phyloP scores from a whole-genome alignment of 2,113 vertebrate species.

The Archocentrus centrarchus region DNA sequence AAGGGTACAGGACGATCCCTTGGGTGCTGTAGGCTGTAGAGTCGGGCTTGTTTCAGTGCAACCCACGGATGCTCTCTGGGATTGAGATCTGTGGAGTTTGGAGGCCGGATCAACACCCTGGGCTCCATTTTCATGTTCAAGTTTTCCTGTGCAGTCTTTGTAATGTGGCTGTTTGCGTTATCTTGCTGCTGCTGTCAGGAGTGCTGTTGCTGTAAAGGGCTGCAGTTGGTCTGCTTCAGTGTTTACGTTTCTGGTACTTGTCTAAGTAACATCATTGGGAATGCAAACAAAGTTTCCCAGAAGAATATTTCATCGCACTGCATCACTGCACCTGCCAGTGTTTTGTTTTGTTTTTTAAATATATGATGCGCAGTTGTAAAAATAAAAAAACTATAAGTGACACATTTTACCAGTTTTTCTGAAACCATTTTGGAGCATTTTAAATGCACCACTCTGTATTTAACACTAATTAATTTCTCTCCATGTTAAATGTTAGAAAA shows the following conservation, averaged over 20 bases:
- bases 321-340: background rate
- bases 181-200: background rate
- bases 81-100: background rate
- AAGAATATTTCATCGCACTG: background rate
- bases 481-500: too few relatives aligned
- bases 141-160: background rate
- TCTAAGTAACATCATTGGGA: background rate
- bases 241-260: background rate
- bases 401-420: too few relatives aligned
- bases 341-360: background rate
- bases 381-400: background rate
- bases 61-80: accelerated
- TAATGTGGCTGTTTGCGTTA: background rate
- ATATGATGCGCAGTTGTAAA: background rate
- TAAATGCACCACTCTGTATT: too few relatives aligned
- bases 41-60: background rate
- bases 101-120: background rate
- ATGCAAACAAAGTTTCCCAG: background rate
- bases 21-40: background rate
- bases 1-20: background rate
- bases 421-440: background rate
- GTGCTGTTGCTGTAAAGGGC: background rate
- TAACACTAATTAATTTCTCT: too few relatives aligned
- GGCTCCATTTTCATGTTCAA: background rate
- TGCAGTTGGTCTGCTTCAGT: background rate